phyloP scores from a whole-genome alignment of 2,113 vertebrate genomes.

The Diadophis punctatus region DNA sequence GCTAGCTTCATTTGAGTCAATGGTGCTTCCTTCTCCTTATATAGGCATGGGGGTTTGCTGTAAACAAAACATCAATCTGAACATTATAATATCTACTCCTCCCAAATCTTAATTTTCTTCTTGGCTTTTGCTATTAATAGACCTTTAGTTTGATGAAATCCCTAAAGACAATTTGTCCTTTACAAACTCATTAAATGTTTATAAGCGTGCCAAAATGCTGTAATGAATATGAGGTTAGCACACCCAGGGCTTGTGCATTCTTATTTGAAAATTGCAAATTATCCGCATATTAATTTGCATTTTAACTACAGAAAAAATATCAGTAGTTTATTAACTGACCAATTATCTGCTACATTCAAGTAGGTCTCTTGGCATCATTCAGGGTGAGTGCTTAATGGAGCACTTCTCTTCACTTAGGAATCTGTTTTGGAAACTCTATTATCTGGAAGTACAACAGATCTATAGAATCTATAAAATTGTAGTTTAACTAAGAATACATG shows the following conservation, averaged over 20 bases:
- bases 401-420: neutral
- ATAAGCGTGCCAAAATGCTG: conserved; percentile 61
- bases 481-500: neutral
- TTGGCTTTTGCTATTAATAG: conserved; percentile 43
- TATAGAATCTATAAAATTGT: neutral
- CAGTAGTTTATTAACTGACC: neutral
- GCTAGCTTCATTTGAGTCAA: neutral
- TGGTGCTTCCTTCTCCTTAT: neutral
- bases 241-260: conserved; percentile 41
- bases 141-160: conserved; percentile 58
- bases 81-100: neutral
- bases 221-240: conserved; percentile 57
- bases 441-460: neutral
- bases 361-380: neutral
- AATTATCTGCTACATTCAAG: neutral
- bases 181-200: conserved; percentile 69
- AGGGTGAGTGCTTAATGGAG: neutral
- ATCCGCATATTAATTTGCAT: conserved; percentile 30
- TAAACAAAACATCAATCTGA: neutral
- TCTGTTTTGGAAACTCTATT: neutral
- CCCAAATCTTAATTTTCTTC: conserved; percentile 40
- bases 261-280: conserved; percentile 40
- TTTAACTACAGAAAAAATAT: conserved; percentile 29
- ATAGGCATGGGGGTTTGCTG: neutral
- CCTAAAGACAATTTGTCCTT: conserved; percentile 70